A percentile compares a stretch with the other conserved stretches of the same genome.
These are phyloP conservation scores for Agrotis segetum DNA, from an alignment of 2,888 invertebrate genomes.

Conservation along the genomic window DNA sequence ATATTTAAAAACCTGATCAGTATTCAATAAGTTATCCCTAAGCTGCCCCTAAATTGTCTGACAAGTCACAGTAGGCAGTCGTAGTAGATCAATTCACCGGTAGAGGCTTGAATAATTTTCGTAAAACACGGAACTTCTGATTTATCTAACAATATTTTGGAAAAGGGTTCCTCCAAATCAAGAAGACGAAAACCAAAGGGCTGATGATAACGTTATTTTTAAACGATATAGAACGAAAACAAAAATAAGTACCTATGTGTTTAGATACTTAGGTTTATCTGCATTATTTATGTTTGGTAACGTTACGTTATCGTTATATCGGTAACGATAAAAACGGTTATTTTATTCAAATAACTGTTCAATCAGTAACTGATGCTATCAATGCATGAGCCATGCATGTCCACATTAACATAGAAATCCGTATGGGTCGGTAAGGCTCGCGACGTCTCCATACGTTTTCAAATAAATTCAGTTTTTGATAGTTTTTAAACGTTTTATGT, in stretches of 20 bases:
- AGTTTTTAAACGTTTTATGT: conserved; percentile 47
- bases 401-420: conserved; percentile 63
- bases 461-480: conserved; percentile 55
- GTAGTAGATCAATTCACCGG: conserved; percentile 29
- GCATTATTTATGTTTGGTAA: neutral
- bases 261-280: neutral
- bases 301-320: neutral
- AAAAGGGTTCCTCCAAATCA: conserved; percentile 7
- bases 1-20: conserved; percentile 9
- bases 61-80: neutral
- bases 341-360: conserved; percentile 44
- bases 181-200: neutral
- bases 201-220: conserved; percentile 25
- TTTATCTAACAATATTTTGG: conserved; percentile 27
- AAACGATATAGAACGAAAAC: neutral
- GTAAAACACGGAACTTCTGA: conserved; percentile 39
- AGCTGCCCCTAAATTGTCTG: neutral
- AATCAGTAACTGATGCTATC: conserved; percentile 54
- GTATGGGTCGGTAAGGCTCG: conserved; percentile 64
- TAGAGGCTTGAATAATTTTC: conserved; percentile 30
- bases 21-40: conserved; percentile 5
- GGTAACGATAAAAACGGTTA: conserved; percentile 20
- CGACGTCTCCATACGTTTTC: conserved; percentile 60
- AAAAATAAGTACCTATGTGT: neutral
- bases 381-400: conserved; percentile 57